Evolutionary conservation across 2,113 vertebrate genomes (phyloP).

Genomic region (Prietella phreatophila): DNA sequence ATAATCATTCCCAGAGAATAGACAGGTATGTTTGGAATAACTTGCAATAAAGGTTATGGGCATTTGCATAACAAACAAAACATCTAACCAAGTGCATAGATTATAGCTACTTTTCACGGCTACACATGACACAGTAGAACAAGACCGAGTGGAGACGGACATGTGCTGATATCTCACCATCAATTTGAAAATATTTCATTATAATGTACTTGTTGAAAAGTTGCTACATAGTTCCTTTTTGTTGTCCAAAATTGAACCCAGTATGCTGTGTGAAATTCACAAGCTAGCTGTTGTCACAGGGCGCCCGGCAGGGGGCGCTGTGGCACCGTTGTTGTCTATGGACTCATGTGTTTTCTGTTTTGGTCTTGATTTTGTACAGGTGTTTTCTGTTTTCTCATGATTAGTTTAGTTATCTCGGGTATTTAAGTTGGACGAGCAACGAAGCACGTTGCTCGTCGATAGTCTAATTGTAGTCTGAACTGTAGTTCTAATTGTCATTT

Average conservation of each 20-base stretch:
- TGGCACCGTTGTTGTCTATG: too few species aligned
- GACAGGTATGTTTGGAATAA: conserved; percentile 6
- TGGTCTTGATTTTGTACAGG: too few species aligned
- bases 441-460: too few species aligned
- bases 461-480: too few species aligned
- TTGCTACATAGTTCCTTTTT: not conserved
- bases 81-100: conserved; percentile 29
- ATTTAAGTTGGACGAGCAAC: too few species aligned
- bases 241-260: not conserved
- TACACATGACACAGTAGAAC: conserved; percentile 24
- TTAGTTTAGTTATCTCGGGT: too few species aligned
- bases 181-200: not conserved
- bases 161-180: not conserved
- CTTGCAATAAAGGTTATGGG: conserved; percentile 33
- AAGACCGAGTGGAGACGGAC: conserved; percentile 6
- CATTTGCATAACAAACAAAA: conserved; percentile 36
- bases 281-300: too few species aligned
- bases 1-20: conserved; percentile 40
- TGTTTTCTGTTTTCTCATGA: too few species aligned
- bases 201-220: not conserved
- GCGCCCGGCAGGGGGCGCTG: too few species aligned
- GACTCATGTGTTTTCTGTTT: too few species aligned
- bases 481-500: too few species aligned
- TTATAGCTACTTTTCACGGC: conserved; percentile 18
- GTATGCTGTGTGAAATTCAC: not conserved